Evolutionary conservation across 2,113 vertebrate genomes (phyloP), one percentile per base, ranked within the genome.

Genomic region (Periophthalmus modestus): DNA sequence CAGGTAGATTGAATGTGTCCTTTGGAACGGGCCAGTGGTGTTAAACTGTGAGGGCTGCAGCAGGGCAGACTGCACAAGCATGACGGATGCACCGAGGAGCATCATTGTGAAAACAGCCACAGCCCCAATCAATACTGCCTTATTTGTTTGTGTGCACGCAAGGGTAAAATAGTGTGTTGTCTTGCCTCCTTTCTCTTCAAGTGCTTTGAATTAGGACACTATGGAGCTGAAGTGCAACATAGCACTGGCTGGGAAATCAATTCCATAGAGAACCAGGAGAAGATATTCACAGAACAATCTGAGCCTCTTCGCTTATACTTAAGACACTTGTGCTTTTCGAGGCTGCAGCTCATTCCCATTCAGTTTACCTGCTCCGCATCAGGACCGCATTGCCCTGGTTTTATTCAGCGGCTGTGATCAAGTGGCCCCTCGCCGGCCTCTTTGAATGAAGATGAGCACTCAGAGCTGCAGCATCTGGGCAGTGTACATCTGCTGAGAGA

Each of bases 21-120:
- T 80, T 83, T 79, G 72, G 78, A 81, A 80, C 65, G 67, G 63
- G 78, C 75, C 52, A 43, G 78, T n/a, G 4, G 80, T 85, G 89
- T 90, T 92, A 90, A 92, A 85, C 82, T 87, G 82, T 70, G 34
- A 74, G 76, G 78, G 71, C 78, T 85, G 83, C 68, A 79, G 85
- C 78, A 78, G 88, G 87, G 80, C 78, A 79, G 83, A 76, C 73
- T 75, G 79, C 83, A 80, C 54, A 71, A 84, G 83, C 86, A 82
- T 88, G 89, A 87, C 89, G 90, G 85, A 92, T 91, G 85, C 91
- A 90, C 88, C 83, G 87, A 91, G 82, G 76, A 82, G 81, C 79
- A 83, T 87, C 88, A 80, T 75, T 80, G 85, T 83, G 79, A 88
- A 89, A 73, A 85, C 80, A 82, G 75, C 82, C 79, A 21, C 59